Evolutionary conservation across 2,113 vertebrate genomes (phyloP), one percentile per base, ranked within the genome.

Genomic region (Callocephalon fimbriatum): DNA sequence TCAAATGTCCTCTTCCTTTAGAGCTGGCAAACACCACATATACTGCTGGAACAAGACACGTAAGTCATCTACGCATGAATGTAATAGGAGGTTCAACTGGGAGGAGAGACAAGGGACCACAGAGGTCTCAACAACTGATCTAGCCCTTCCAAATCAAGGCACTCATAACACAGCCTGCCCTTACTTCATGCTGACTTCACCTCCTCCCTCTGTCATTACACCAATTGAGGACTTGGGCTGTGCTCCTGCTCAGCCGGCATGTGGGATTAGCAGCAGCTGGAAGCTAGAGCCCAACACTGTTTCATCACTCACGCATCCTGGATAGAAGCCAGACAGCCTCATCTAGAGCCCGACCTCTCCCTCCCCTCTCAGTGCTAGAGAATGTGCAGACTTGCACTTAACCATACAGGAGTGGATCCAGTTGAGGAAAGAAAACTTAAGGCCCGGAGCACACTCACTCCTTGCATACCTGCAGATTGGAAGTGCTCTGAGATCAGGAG

Each of bases 341-440:
- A 93, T 76, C 86, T 91, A 95, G 58, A 79, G 79, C 56, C 61
- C 15, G 12, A 35, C 84, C 92, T 62, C 91, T 97, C 88, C 91
- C 92, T 88, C 78, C 65, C 79, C 53, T 82, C 89, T 89, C 72
- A 90, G 88, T 50, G 70, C 78, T 87, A 63, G 71, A 92, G 71
- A 96, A 95, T 81, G 93, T 92, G 88, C 95, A 94, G 87, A 91
- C 82, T 91, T 95, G 92, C 88, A 96, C 44, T 95, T 82, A 83
- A 79, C 35, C 26, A 45, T 4, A 29, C 25, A 66, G 38, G 53
- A 90, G 16, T 29, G 31, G n/a, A 85, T 35, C 37, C 68, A 84
- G 53, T n/a, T 61, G 53, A 86, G 73, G 65, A 59, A 77, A 93
- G n/a, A 40, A 83, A 90, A n/a, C 51, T 71, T 16, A 80, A 65